Conservation (phyloP, 1,140 invertebrate species). For the Archivesica marissinica region DNA sequence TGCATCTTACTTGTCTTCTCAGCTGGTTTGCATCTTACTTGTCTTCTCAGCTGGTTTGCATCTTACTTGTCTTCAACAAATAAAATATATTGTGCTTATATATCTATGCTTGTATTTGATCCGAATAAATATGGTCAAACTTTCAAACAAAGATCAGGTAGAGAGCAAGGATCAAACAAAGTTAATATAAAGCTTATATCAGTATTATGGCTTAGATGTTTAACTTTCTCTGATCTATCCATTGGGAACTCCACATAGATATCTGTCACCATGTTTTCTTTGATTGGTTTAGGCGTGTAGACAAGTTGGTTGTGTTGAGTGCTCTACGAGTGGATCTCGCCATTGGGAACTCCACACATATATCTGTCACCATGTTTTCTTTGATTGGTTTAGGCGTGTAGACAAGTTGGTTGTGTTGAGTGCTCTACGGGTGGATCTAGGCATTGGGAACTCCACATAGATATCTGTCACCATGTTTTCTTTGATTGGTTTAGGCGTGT, state of each 20-base stretch:
- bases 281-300: constrained; percentile 41
- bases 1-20: too few species aligned
- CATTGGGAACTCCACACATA: neutral
- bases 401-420: constrained; percentile 42
- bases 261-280: too few species aligned
- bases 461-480: too few species aligned
- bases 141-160: neutral
- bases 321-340: constrained; percentile 41
- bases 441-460: neutral
- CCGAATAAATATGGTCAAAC: neutral
- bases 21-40: too few species aligned
- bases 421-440: constrained; percentile 43
- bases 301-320: constrained; percentile 43
- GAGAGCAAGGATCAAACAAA: neutral
- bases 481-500: constrained; percentile 49
- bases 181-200: neutral
- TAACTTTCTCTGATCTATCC: too few species aligned
- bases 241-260: too few species aligned
- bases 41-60: too few species aligned
- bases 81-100: too few species aligned
- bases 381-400: constrained; percentile 44
- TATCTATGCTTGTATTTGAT: too few species aligned
- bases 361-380: too few species aligned
- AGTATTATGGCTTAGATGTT: too few species aligned
- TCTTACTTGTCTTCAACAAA: too few species aligned